Evolutionary conservation across 2,888 invertebrate species (phyloP), one percentile per base, ranked within the genome.

Genomic region (Athetis lepigone): DNA sequence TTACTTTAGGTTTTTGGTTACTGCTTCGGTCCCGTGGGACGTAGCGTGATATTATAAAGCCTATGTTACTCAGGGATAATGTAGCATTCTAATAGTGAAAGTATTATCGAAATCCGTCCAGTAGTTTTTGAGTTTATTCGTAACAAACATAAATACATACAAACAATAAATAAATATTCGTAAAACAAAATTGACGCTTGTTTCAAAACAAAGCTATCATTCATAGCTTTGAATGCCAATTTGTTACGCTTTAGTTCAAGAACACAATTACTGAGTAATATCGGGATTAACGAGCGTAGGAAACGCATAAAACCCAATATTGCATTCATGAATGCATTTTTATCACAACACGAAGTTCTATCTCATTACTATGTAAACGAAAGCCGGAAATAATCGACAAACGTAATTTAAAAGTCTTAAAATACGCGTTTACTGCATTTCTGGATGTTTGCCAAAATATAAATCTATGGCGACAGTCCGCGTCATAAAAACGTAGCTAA

Each of bases 361-460:
- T 16, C n/a, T n/a, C n/a, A n/a, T n/a, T 36, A 36, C n/a, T 40
- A 55, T 16, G 50, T 43, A 50, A 45, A 56, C 7, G 5, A 42
- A 23, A 29, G 11, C 56, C 57, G 42, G n/a, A 68, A 65, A 63
- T 65, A 69, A 56, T 39, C 49, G 19, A 47, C 18, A 64, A 59
- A 75, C 59, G 70, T 70, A 63, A 65, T 60, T 54, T 66, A 54
- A 57, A 40, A 47, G 64, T 77, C 83, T 78, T 66, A 79, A 87
- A 88, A 86, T 85, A 88, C 54, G 61, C 58, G 57, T 76, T 76
- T 65, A 60, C 77, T 81, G 60, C 73, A 80, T 63, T 29, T 75
- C 77, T 90, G 90, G 90, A 85, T 54, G 68, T 67, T 70, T 62
- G 90, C 90, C 90, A 90, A 81, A 40, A 46, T 56, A 68, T 71